Evolutionary conservation across 2,888 invertebrate genomes (phyloP).

Genomic region (Eupithecia subumbrata): DNA sequence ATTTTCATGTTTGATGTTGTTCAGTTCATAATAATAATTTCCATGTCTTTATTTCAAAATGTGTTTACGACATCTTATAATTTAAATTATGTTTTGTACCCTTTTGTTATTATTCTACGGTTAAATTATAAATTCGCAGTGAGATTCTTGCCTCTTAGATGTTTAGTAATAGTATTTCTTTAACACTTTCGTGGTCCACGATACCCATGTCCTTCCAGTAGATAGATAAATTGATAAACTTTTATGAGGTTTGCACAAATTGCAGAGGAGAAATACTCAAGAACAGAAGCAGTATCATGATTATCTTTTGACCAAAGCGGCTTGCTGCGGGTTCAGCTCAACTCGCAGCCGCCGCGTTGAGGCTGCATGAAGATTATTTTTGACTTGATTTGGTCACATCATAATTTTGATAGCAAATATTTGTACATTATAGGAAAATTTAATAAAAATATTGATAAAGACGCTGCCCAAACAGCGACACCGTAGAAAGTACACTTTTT

Average conservation of each 20-base stretch:
- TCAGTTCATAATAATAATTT: conserved; percentile 19
- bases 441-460: conserved; percentile 6
- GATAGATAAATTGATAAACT: too few relatives aligned
- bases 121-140: background rate
- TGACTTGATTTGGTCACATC: background rate
- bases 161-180: background rate
- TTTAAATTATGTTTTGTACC: background rate
- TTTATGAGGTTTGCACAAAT: too few relatives aligned
- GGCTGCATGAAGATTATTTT: too few relatives aligned
- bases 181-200: too few relatives aligned
- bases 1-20: conserved; percentile 32
- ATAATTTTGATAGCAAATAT: background rate
- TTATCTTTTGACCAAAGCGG: too few relatives aligned
- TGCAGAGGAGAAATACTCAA: too few relatives aligned
- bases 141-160: background rate
- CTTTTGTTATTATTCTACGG: background rate
- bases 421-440: background rate
- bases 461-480: too few relatives aligned
- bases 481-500: too few relatives aligned
- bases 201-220: too few relatives aligned
- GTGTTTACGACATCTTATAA: conserved; percentile 1
- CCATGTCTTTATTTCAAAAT: conserved; percentile 15
- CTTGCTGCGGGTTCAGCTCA: too few relatives aligned
- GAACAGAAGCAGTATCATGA: too few relatives aligned
- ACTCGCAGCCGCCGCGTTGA: too few relatives aligned